These are phyloP conservation scores for Agrilus cyanescens DNA, from an alignment of 2,888 invertebrate species.

Conservation along the genomic window DNA sequence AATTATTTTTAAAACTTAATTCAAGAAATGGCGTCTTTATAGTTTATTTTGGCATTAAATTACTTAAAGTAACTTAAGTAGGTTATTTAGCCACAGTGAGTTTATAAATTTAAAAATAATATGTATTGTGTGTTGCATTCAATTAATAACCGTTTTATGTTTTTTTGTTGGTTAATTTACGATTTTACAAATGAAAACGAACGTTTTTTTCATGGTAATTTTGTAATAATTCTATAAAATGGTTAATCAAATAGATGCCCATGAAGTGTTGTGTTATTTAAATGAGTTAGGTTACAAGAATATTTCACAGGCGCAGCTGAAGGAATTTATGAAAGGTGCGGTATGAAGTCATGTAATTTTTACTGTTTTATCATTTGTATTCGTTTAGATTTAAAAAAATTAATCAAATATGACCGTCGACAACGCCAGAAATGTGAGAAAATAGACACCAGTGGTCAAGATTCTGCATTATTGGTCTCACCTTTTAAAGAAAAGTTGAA, in stretches of 20 bases:
- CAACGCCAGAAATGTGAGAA: conserved; percentile 18
- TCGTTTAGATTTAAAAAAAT: conserved; percentile 52
- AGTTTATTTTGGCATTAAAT: no score
- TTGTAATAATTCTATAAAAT: conserved; percentile 13
- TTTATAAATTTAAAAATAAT: no score
- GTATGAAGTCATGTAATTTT: conserved; percentile 3
- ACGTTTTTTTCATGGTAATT: neutral
- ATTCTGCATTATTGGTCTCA: neutral
- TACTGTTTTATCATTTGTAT: conserved; percentile 2
- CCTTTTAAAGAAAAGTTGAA: neutral
- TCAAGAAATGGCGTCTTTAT: no score
- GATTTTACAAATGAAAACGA: neutral
- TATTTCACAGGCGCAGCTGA: conserved; percentile 60
- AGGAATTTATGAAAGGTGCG: conserved; percentile 67
- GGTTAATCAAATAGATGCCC: conserved; percentile 47
- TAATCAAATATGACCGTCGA: conserved; percentile 48
- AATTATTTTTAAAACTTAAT: no score
- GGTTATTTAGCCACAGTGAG: no score
- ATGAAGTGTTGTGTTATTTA: conserved; percentile 59
- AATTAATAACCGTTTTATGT: neutral
- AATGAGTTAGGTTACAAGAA: conserved; percentile 67
- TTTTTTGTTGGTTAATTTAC: no score
- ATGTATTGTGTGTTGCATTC: no score
- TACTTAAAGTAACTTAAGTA: no score
- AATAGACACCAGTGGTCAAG: neutral